phyloP scores from a whole-genome alignment of 2,113 vertebrate genomes.

The Zosterops borbonicus region DNA sequence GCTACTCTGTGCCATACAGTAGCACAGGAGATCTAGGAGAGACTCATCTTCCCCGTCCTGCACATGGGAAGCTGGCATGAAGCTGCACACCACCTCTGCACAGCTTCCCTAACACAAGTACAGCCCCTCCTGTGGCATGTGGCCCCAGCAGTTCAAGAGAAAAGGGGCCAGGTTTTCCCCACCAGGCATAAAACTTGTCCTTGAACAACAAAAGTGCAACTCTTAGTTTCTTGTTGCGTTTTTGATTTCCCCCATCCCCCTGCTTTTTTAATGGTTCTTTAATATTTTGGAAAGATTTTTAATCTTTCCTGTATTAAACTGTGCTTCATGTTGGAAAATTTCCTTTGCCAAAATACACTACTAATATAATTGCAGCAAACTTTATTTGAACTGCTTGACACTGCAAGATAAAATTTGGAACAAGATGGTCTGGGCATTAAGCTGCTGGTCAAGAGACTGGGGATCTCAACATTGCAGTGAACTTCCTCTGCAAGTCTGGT shows the following conservation, averaged over 20 bases:
- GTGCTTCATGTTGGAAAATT: background rate
- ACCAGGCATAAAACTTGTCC: background rate
- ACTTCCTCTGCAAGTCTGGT: background rate
- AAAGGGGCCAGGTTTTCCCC: background rate
- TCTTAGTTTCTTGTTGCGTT: background rate
- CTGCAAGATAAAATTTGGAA: background rate
- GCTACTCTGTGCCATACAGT: background rate
- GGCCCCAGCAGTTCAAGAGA: background rate
- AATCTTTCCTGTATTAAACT: background rate
- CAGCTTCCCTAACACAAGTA: too few species aligned
- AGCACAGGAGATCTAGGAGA: background rate
- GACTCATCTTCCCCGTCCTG: background rate
- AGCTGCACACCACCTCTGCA: accelerated
- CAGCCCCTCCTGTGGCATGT: accelerated
- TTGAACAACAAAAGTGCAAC: background rate
- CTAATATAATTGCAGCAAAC: background rate
- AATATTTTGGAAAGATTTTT: background rate
- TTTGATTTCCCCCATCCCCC: accelerated
- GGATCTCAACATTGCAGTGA: background rate
- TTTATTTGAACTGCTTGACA: background rate
- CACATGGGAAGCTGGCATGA: background rate
- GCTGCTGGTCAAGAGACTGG: accelerated
- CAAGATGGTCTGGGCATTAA: background rate
- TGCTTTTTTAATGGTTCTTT: background rate
- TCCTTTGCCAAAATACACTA: background rate